Conservation (phyloP, 1,140 invertebrate genomes). For the Lutraria rhynchaena region DNA sequence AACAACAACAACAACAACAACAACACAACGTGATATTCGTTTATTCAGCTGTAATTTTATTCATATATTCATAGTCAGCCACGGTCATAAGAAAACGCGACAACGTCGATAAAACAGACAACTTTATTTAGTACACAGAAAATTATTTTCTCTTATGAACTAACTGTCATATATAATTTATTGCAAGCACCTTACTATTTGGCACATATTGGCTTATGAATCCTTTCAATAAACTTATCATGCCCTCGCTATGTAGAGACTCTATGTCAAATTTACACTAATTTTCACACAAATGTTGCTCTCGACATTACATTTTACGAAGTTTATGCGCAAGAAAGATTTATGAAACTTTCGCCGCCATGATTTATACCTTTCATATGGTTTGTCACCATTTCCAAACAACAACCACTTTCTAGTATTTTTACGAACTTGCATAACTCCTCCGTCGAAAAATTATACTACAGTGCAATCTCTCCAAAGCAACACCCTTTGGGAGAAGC, state of each 20-base stretch:
- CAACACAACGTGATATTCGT: too few relatives aligned
- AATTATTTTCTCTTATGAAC: conserved; percentile 27
- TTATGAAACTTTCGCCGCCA: not conserved
- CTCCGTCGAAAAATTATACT: too few relatives aligned
- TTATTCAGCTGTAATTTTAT: too few relatives aligned
- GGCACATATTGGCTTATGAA: conserved; percentile 43
- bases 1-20: too few relatives aligned
- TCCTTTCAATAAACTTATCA: conserved; percentile 29
- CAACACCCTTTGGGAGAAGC: too few relatives aligned
- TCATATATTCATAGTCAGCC: too few relatives aligned
- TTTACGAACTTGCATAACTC: too few relatives aligned
- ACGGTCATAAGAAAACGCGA: too few relatives aligned
- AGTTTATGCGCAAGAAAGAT: conserved; percentile 12
- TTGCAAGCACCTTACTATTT: conserved; percentile 37
- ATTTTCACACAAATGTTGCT: conserved; percentile 58
- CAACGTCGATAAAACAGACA: conserved; percentile 8
- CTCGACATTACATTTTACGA: conserved; percentile 28
- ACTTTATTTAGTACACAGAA: conserved; percentile 26
- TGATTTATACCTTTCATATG: too few relatives aligned
- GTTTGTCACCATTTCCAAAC: too few relatives aligned
- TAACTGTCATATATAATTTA: conserved; percentile 36
- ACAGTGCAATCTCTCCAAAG: too few relatives aligned
- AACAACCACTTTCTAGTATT: too few relatives aligned
- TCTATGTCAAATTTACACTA: conserved; percentile 40
- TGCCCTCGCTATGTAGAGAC: conserved; percentile 11